Evolutionary conservation across 2,797 vertebrate genomes (phyloP).

Genomic region (Silurus aristotelis): DNA sequence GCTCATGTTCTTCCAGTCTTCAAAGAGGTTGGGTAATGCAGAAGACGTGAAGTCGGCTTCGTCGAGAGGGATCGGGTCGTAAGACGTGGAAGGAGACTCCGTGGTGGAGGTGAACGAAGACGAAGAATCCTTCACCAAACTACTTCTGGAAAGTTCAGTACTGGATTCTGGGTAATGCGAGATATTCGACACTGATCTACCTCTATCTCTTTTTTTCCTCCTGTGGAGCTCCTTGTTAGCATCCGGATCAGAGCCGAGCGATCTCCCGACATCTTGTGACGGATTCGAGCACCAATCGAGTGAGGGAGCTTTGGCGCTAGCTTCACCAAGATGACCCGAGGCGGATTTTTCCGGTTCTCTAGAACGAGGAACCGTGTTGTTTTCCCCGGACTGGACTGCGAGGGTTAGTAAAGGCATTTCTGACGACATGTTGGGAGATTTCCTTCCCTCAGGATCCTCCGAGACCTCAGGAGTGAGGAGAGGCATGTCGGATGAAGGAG

Average conservation of each 20-base stretch:
- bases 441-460: constrained; percentile 60
- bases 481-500: constrained; percentile 71
- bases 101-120: not conserved
- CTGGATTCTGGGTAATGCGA: constrained; percentile 1
- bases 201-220: not conserved
- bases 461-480: constrained; percentile 72
- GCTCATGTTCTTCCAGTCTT: constrained; percentile 73
- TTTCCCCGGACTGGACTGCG: constrained; percentile 60
- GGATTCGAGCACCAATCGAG: constrained; percentile 22
- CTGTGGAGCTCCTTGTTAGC: not conserved
- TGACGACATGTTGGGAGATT: constrained; percentile 68
- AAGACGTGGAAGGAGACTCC: not conserved
- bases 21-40: constrained; percentile 56
- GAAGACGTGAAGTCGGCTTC: constrained; percentile 52
- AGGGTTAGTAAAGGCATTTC: constrained; percentile 81
- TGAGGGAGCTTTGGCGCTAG: constrained; percentile 6
- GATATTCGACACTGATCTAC: not conserved
- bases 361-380: not conserved
- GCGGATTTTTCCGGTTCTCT: constrained; percentile 1
- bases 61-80: not conserved
- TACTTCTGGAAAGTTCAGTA: constrained; percentile 7
- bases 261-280: not conserved
- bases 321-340: constrained; percentile 1
- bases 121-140: not conserved
- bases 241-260: not conserved